Evolutionary conservation across 2,113 vertebrate genomes (phyloP), one percentile per base, ranked within the genome.

Genomic region (Hippolais icterina): DNA sequence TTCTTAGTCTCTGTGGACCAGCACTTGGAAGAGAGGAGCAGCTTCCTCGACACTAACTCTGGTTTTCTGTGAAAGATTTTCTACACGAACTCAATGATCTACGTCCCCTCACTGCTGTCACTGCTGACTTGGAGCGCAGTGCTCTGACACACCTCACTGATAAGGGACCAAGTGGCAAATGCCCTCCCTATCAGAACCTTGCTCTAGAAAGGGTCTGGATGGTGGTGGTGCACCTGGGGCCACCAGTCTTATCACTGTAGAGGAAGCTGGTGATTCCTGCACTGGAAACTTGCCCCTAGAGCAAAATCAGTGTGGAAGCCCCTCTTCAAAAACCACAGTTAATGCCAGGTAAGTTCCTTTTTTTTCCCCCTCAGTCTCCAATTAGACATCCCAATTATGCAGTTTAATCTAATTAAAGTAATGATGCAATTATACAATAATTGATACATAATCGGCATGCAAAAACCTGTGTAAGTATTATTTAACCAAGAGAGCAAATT

Each of bases 351-450:
- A 72, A 89, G 93, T 89, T 95, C 64, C 81, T 60, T 87, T 66
- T 78, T 27, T 24, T 4, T 0, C 31, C 66, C 66, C 61, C 88
- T 95, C 97, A 91, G 91, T 98, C 92, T 96, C 87, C 97, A 97
- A 98, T 98, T 98, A 97, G 92, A 87, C 72, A 93, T 96, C 91
- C 95, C 97, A 98, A 97, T 98, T 98, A 98, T 96, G 95, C 93
- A 63, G 94, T 98, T 98, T 98, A 98, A 97, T 98, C 96, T 95
- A 77, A 98, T 98, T 98, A 97, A 93, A 95, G 96, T 98, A 97
- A 98, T 98, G 97, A 97, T 93, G 96, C 94, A 97, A 98, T 98
- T 98, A 98, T 96, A 93, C 97, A 97, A 95, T 98, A 98, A 98
- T 97, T 98, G 96, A 97, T 98, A 96, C 77, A 96, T 98, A 98